Percentiles rank a stretch among this genome's conserved stretches.
phyloP scores from a whole-genome alignment of 1,140 invertebrate species.

The Papilio machaon region DNA sequence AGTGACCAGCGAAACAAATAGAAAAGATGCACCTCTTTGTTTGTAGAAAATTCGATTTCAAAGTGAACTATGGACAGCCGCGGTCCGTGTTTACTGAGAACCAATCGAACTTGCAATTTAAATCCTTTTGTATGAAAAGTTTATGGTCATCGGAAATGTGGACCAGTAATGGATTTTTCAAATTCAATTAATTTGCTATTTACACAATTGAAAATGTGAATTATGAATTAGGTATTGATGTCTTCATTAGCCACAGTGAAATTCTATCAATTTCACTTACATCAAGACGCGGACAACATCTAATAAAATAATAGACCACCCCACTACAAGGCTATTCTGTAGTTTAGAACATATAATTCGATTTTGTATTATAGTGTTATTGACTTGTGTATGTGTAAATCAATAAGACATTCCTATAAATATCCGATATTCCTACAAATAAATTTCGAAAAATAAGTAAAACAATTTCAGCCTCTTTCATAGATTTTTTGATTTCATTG shows the following conservation, averaged over 20 bases:
- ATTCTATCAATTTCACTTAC: background rate
- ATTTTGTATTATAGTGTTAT: no score
- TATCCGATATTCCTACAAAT: no score
- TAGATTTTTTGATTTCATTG: no score
- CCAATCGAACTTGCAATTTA: conserved; percentile 33
- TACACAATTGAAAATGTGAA: background rate
- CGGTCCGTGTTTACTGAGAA: conserved; percentile 24
- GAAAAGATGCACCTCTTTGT: conserved; percentile 33
- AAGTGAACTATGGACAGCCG: conserved; percentile 23
- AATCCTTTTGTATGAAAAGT: conserved; percentile 28
- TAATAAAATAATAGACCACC: no score
- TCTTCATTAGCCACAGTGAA: background rate
- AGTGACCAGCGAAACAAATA: conserved; percentile 22
- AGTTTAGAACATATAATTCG: no score
- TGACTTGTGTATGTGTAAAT: no score
- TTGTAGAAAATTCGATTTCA: conserved; percentile 36
- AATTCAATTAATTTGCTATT: background rate
- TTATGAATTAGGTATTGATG: background rate
- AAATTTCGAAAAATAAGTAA: no score
- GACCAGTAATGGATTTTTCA: conserved; percentile 17
- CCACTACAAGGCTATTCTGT: no score
- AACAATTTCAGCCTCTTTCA: no score
- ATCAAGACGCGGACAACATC: no score
- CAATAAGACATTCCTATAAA: no score
- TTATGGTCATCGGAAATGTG: conserved; percentile 11